These are phyloP conservation scores for Heliothis virescens DNA, from an alignment of 1,140 invertebrate genomes.

Conservation along the genomic window DNA sequence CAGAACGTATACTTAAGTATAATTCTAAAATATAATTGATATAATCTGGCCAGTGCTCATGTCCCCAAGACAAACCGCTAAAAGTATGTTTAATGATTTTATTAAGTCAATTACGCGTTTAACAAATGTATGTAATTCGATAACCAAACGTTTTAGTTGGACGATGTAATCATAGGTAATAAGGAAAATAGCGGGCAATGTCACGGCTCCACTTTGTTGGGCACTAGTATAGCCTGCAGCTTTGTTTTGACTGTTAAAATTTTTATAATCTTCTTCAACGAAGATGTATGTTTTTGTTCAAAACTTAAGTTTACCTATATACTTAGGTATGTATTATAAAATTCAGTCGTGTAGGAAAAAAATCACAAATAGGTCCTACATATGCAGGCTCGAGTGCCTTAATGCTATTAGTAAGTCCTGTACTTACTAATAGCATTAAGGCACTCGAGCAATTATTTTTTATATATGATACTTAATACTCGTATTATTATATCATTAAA, in stretches of 20 bases:
- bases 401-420: no score
- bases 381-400: no score
- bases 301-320: not conserved
- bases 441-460: no score
- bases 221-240: slow-evolving; percentile 14
- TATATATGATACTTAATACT: no score
- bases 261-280: not conserved
- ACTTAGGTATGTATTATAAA: no score
- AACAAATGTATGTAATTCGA: slow-evolving; percentile 41
- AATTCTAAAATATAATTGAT: slow-evolving; percentile 12
- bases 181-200: slow-evolving; percentile 29
- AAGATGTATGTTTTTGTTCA: not conserved
- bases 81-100: slow-evolving; percentile 25
- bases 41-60: slow-evolving; percentile 17
- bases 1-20: slow-evolving; percentile 1
- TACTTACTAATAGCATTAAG: no score
- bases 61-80: slow-evolving; percentile 18
- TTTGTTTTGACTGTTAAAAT: not conserved
- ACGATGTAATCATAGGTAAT: slow-evolving; percentile 37
- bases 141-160: slow-evolving; percentile 28
- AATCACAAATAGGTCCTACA: no score
- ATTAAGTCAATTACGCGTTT: slow-evolving; percentile 36
- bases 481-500: no score
- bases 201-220: not conserved
- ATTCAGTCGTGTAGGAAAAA: no score